Evolutionary conservation across 2,797 vertebrate genomes (phyloP).

Genomic region (Poeciliopsis presidionis): DNA sequence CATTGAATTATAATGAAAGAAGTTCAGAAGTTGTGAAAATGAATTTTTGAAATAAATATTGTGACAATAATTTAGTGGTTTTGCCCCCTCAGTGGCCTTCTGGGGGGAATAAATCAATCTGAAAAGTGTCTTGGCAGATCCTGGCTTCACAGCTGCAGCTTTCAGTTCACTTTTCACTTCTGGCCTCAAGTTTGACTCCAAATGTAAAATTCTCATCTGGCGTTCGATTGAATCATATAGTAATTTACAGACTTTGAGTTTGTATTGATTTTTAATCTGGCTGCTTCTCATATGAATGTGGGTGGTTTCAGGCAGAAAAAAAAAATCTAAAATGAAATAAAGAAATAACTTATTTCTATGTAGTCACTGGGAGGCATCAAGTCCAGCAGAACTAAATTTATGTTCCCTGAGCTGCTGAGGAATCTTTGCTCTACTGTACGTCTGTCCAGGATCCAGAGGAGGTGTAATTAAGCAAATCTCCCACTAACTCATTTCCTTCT

Average conservation of each 20-base stretch:
- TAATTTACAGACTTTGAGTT: neutral
- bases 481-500: constrained; percentile 67
- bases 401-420: constrained; percentile 2
- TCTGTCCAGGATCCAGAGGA: constrained; percentile 44
- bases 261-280: neutral
- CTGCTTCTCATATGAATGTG: neutral
- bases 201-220: constrained; percentile 44
- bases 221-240: neutral
- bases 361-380: neutral
- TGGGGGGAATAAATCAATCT: constrained; percentile 71
- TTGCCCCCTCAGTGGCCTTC: constrained; percentile 29
- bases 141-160: constrained; percentile 10
- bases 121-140: constrained; percentile 45
- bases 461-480: constrained; percentile 69
- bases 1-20: constrained; percentile 18
- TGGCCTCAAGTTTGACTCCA: constrained; percentile 35
- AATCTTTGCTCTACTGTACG: constrained; percentile 18
- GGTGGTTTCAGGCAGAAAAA: no score
- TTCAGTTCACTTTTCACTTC: constrained; percentile 32
- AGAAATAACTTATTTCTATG: neutral
- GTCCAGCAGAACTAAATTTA: neutral
- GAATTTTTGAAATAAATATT: constrained; percentile 21
- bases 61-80: constrained; percentile 25
- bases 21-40: constrained; percentile 34
- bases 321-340: neutral